A percentile compares a stretch with the other conserved stretches of the same genome.
These are phyloP conservation scores for Varanus salvator DNA, from an alignment of 2,113 vertebrate genomes.

Conservation along the genomic window DNA sequence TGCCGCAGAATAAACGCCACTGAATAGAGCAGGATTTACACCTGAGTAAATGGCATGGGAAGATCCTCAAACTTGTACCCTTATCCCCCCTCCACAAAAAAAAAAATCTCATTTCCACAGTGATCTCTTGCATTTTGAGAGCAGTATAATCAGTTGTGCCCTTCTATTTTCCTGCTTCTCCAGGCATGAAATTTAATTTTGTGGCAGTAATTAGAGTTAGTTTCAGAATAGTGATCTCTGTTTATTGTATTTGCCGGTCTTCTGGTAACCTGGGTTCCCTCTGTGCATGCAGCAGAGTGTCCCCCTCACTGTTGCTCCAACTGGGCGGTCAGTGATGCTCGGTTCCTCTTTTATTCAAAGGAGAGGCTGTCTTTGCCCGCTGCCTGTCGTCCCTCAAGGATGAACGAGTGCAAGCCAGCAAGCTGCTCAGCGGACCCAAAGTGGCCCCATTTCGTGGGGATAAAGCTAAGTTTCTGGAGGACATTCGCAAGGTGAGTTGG, in stretches of 20 bases:
- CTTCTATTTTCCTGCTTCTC: background rate
- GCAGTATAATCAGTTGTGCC: background rate
- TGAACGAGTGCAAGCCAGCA: constrained; percentile 89
- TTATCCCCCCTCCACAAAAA: no score
- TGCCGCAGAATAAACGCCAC: no score
- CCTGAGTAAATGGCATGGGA: no score
- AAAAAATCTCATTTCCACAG: no score
- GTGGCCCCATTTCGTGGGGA: constrained; percentile 78
- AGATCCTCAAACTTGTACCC: no score
- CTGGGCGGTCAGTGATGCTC: rapidly evolving
- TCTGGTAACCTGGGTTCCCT: background rate
- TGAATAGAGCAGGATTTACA: no score
- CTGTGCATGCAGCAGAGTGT: background rate
- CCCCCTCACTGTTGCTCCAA: rapidly evolving
- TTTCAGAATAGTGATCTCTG: background rate
- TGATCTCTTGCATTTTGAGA: no score
- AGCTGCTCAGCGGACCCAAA: constrained; percentile 84
- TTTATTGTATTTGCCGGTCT: background rate
- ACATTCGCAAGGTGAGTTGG: constrained; percentile 88
- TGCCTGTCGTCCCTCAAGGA: constrained; percentile 96
- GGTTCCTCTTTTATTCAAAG: constrained; percentile 58
- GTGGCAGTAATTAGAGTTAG: background rate
- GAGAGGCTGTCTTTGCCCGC: constrained; percentile 96
- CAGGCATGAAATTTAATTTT: background rate
- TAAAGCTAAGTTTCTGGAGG: constrained; percentile 90